Evolutionary conservation across 2,888 invertebrate species (phyloP), one percentile per base, ranked within the genome.

Genomic region (Hirtodrosophila alboralis): DNA sequence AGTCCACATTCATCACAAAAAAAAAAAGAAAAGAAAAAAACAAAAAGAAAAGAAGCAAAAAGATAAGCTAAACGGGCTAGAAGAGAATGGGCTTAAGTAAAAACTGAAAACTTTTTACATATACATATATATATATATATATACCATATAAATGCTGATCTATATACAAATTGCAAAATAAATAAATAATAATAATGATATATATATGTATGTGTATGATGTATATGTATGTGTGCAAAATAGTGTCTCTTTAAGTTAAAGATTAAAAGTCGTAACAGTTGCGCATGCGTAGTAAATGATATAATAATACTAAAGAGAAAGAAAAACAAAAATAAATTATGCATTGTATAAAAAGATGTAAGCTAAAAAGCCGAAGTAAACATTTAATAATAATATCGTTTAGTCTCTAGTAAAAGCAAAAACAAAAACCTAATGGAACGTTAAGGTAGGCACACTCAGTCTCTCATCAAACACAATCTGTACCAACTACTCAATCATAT

Each of bases 281-380:
- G 52, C 60, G 69, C 57, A 52, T 44, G 73, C 64, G 61, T 56
- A 63, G 58, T 45, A 49, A 58, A 37, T 57, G 36, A 45, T 37
- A 59, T 41, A 27, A 59, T 41, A 27, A 51, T 14, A 59, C 34
- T 16, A 49, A 21, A 30, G 53, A 33, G 14, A 65, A 51, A 71
- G 67, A 41, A 37, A 56, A 57, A 43, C n/a, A 65, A 38, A 52
- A 30, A 58, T 5, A 58, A 65, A 40, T 27, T 44, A 60, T 58
- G 70, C 51, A 66, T 52, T 58, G 64, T 69, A 73, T 44, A 65
- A 73, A 72, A 59, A 72, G 51, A 54, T 62, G 47, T 59, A 75
- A 57, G 66, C 64, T 72, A 53, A 57, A 47, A 70, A 71, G 56
- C 48, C 61, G 69, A 64, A 72, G 52, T 58, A 62, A 70, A 57